Evolutionary conservation across 2,888 invertebrate species (phyloP), one percentile per base, ranked within the genome.

Genomic region (Stenolophus ochropezus): DNA sequence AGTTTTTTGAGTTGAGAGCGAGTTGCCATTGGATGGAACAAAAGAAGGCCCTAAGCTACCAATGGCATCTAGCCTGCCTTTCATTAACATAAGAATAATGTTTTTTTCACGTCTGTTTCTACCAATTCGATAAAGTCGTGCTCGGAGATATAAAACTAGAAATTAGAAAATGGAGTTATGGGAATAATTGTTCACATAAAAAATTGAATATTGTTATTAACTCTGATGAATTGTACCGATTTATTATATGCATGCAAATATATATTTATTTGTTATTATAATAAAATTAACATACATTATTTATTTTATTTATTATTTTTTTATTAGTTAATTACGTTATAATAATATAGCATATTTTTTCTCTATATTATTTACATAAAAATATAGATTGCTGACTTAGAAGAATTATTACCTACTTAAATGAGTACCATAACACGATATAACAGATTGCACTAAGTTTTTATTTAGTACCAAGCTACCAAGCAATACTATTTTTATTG

Each of bases 31-130:
- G 85, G 85, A 85, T 81, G 84, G 83, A 84, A 82, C 83, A 83
- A 83, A 82, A 81, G 84, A 82, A 82, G 80, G 85, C 85, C 85
- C 74, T 81, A 80, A 85, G 85, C 85, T 82, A 77, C 85, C 85
- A 85, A 85, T 85, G 83, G 83, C 82, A 79, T 76, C 47, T 56
- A 78, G 69, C 53, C 61, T 75, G 78, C 76, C 33, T 58, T 56
- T 18, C 47, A 65, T 69, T 69, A 51, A 71, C 49, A 71, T 42
- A 78, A 78, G 78, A 78, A 78, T 78, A 49, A 69, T 65, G 78
- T 65, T 27, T 78, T 79, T 79, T 71, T 14, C 27, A n/a, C 47
- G 20, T 6, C 23, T 73, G 49, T 73, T 53, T 71, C 51, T 79
- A 79, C 71, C 79, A 71, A 49, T 69, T 16, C 33, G 27, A 79